These are phyloP conservation scores for Pomacea maculata DNA, from an alignment of 1,140 invertebrate species.

Conservation along the genomic window DNA sequence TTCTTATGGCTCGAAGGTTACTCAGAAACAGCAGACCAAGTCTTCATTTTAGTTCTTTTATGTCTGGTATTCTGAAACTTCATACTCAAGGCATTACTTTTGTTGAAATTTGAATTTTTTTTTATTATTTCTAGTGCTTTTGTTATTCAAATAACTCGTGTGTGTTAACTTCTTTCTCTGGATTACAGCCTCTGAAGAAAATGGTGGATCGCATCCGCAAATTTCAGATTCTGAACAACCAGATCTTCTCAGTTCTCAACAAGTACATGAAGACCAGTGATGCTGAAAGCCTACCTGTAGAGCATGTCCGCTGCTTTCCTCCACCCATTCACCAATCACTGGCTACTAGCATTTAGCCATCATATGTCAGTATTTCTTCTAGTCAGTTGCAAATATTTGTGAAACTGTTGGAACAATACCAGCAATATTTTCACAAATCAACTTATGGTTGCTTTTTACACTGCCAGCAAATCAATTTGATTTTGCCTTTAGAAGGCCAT, in stretches of 20 bases:
- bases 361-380: no score
- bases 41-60: background rate
- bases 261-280: slow-evolving; percentile 91
- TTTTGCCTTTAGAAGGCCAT: no score
- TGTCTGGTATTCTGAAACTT: background rate
- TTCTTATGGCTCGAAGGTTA: no score
- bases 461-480: no score
- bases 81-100: background rate
- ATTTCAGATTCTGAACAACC: slow-evolving; percentile 98
- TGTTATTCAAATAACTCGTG: background rate
- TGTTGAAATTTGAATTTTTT: background rate
- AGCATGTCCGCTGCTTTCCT: slow-evolving; percentile 96
- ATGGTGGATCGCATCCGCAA: slow-evolving; percentile 98
- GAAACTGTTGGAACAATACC: no score
- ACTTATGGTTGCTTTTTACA: no score
- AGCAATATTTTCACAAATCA: no score
- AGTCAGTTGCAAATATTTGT: no score
- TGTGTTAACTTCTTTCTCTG: slow-evolving; percentile 10
- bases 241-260: slow-evolving; percentile 97
- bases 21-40: no score
- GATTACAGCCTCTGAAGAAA: slow-evolving; percentile 85
- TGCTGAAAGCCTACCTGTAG: slow-evolving; percentile 81
- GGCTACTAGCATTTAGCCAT: slow-evolving; percentile 54
- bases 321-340: slow-evolving; percentile 83
- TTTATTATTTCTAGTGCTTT: background rate